Base-by-base conservation (phyloP, 2,797 vertebrate genomes). In the Liparis tanakae region DNA sequence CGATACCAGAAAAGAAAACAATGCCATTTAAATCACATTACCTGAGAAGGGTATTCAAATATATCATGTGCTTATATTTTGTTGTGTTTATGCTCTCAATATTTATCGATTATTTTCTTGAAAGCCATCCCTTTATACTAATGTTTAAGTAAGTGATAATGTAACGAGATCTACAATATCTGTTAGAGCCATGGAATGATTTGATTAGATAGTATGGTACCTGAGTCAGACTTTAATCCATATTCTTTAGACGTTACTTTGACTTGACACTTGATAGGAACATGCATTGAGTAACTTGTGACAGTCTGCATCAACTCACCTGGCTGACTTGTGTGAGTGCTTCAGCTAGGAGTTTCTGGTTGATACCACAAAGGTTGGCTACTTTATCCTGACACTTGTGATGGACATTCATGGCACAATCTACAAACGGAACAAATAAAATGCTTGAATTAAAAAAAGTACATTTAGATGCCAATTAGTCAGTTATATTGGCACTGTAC, bases 361-460 rank as follows among this genome's bases (percentile, higher is more conserved):
- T 99, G 93, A 99, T 99, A 65, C 98, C 98, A 79, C 98, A 99
- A 39, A 99, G 94, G 90, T 99, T 99, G 82, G 98, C 98, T 68
- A 99, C 98, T 93, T 99, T 99, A 73, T 91, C 95, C 92, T 97
- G 96, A 92, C 98, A 99, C 90, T 99, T 99, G 81, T 99, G 98
- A 84, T 99, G 98, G 30, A 99, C 96, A 1, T 99, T 99, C 98
- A 99, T 99, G 83, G 91, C 91, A 79, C 98, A 99, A 67, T 99
- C 98, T 99, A 56, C n/a, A 80, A 62, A 79, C 7, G 64, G 7
- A 64, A 70, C 18, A 58, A 59, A 63, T 10, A 61, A 17, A 62
- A 65, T 10, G 13, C 12, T 48, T 12, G 78, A 37, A 30, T 30
- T 22, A 46, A 41, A 41, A 41, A 55, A 70, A 36, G 6, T 9